A percentile compares a stretch with the other conserved stretches of the same genome.
These are phyloP conservation scores for Probosciger aterrimus DNA, from an alignment of 2,113 vertebrate species.

Conservation along the genomic window DNA sequence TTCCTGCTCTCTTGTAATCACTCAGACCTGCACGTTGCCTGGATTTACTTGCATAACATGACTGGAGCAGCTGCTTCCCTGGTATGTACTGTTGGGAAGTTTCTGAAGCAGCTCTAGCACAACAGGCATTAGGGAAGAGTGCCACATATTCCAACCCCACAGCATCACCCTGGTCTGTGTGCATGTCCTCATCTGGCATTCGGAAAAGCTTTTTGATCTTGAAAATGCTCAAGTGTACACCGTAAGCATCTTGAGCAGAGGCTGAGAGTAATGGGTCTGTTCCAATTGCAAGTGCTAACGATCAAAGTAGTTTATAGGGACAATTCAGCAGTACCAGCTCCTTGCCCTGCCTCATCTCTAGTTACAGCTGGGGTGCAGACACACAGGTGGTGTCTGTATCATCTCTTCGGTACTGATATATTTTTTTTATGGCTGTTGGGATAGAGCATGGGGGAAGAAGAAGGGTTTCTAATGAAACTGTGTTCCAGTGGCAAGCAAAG, in stretches of 20 bases:
- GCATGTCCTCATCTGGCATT: background rate
- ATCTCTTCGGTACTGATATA: background rate
- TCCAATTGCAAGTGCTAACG: background rate
- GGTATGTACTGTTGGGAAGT: background rate
- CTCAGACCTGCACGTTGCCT: background rate
- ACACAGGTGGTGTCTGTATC: background rate
- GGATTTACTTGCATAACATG: background rate
- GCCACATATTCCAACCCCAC: background rate
- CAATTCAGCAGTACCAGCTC: background rate
- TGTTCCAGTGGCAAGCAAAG: background rate
- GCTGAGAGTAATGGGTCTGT: background rate
- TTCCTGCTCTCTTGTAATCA: background rate
- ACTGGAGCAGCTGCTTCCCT: background rate
- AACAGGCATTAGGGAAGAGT: background rate
- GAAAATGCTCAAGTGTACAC: background rate
- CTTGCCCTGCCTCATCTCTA: background rate
- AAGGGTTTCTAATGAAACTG: background rate
- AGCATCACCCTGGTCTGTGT: background rate
- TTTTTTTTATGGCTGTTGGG: background rate
- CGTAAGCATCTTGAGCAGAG: background rate
- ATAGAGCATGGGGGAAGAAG: background rate
- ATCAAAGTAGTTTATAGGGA: background rate
- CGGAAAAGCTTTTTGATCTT: background rate
- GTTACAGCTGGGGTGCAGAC: background rate
- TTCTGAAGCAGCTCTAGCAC: background rate